A percentile compares a stretch with the other conserved stretches of the same genome.
Conservation (phyloP, 2,888 invertebrate species). For the Omphaloscelis lunosa region DNA sequence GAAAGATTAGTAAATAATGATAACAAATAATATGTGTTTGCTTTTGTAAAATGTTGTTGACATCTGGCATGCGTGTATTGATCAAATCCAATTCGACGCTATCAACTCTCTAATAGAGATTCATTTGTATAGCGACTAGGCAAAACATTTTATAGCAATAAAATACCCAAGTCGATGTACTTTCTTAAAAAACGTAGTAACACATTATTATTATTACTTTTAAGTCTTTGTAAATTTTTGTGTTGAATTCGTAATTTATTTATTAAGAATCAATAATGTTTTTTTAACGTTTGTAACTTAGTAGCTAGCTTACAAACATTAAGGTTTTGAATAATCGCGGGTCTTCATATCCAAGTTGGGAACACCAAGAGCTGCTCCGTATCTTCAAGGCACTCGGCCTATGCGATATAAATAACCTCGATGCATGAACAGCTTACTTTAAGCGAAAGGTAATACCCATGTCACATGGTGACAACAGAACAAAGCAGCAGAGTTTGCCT, state of each 20-base stretch:
- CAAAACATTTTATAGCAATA: slow-evolving; percentile 30
- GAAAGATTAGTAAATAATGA: slow-evolving; percentile 7
- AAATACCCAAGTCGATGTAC: slow-evolving; percentile 24
- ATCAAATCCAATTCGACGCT: slow-evolving; percentile 75
- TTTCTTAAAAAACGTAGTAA: slow-evolving; percentile 5
- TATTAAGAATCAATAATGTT: too few relatives aligned
- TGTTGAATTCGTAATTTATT: slow-evolving; percentile 13
- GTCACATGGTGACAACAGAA: slow-evolving; percentile 24
- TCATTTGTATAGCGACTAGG: slow-evolving; percentile 56
- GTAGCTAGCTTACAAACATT: background rate
- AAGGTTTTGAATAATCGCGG: slow-evolving; percentile 3
- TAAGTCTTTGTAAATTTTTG: slow-evolving; percentile 20
- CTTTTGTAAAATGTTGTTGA: slow-evolving; percentile 73
- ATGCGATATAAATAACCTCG: background rate
- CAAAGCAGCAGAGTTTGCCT: slow-evolving; percentile 38
- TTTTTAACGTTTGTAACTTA: background rate
- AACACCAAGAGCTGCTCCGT: background rate
- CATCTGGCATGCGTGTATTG: slow-evolving; percentile 70
- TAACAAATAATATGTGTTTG: slow-evolving; percentile 23
- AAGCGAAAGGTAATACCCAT: slow-evolving; percentile 19
- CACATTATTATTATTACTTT: slow-evolving; percentile 3
- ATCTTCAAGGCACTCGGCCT: background rate
- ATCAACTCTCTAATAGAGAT: slow-evolving; percentile 64
- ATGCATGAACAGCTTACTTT: background rate
- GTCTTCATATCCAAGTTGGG: background rate